phyloP scores from a whole-genome alignment of 1,140 invertebrate genomes.

The Drosophila subpulchrella region DNA sequence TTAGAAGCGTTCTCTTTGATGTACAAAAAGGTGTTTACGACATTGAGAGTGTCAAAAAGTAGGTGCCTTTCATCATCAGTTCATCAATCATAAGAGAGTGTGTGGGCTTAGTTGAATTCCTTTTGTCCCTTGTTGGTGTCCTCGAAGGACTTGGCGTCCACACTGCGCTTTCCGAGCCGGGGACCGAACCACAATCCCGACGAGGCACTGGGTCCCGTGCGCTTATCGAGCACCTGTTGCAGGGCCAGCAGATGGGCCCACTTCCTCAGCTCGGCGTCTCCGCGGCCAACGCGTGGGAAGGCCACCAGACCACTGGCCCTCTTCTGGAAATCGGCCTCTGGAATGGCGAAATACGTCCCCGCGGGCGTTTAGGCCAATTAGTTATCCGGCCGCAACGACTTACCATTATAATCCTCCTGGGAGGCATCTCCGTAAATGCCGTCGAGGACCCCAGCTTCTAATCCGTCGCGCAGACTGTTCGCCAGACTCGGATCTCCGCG shows the following conservation, averaged over 20 bases:
- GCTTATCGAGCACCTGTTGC: constrained; percentile 77
- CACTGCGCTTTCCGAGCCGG: constrained; percentile 85
- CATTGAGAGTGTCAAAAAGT: constrained; percentile 8
- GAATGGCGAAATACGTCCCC: constrained; percentile 7
- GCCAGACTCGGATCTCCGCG: constrained; percentile 84
- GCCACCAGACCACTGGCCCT: constrained; percentile 85
- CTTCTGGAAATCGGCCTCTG: constrained; percentile 68
- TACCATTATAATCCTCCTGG: constrained; percentile 80
- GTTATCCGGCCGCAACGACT: constrained; percentile 22
- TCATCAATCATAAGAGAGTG: not conserved
- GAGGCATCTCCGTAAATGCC: constrained; percentile 62
- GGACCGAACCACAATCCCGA: constrained; percentile 87
- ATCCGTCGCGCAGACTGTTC: constrained; percentile 69
- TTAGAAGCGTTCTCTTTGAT: constrained; percentile 49
- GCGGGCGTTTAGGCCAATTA: constrained; percentile 14
- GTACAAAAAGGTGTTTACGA: constrained; percentile 18
- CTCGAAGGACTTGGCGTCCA: constrained; percentile 54
- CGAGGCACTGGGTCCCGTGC: constrained; percentile 78
- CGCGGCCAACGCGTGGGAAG: constrained; percentile 86
- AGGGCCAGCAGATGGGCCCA: constrained; percentile 76
- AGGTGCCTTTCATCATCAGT: not conserved
- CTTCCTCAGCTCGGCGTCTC: constrained; percentile 80
- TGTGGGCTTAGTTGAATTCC: constrained; percentile 57
- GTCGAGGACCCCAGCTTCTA: constrained; percentile 57
- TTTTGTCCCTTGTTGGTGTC: constrained; percentile 59